Percentiles rank a stretch among this genome's conserved stretches.
Evolutionary conservation across 2,888 invertebrate species (phyloP).

Genomic region (Sarcophaga rosellei): DNA sequence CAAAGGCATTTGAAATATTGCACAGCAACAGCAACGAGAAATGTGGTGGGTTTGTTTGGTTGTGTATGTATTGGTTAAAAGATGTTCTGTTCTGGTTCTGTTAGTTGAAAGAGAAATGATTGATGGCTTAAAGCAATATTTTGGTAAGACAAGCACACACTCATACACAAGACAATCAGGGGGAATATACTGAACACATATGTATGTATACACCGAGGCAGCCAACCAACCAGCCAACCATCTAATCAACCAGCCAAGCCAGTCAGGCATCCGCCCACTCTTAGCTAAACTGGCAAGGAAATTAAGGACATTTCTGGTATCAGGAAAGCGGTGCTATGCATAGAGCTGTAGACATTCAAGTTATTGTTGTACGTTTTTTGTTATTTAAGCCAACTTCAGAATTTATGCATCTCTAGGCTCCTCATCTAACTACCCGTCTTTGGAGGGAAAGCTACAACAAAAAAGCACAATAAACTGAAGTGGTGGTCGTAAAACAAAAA

Average conservation of each 20-base stretch:
- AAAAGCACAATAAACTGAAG: neutral
- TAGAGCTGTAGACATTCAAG: neutral
- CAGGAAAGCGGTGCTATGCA: neutral
- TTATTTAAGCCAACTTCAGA: constrained; percentile 2
- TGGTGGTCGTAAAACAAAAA: constrained; percentile 23
- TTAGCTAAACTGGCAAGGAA: constrained; percentile 2
- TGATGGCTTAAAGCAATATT: constrained; percentile 55
- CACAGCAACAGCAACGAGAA: neutral
- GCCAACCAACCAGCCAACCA: too few relatives aligned
- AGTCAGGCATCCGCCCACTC: neutral
- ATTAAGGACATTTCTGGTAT: neutral
- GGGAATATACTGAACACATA: neutral
- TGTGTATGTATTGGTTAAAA: neutral
- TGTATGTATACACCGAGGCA: neutral
- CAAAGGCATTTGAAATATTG: constrained; percentile 25
- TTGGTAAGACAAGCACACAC: constrained; percentile 11
- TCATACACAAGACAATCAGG: constrained; percentile 10
- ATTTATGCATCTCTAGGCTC: neutral
- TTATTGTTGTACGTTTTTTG: neutral
- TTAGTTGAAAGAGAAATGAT: constrained; percentile 49
- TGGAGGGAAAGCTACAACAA: too few relatives aligned
- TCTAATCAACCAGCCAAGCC: neutral
- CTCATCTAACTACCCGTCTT: neutral
- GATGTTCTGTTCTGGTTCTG: neutral
- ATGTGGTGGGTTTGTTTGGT: constrained; percentile 8